These are phyloP conservation scores for Oncorhynchus tshawytscha DNA, from an alignment of 2,113 vertebrate species.

Conservation along the genomic window DNA sequence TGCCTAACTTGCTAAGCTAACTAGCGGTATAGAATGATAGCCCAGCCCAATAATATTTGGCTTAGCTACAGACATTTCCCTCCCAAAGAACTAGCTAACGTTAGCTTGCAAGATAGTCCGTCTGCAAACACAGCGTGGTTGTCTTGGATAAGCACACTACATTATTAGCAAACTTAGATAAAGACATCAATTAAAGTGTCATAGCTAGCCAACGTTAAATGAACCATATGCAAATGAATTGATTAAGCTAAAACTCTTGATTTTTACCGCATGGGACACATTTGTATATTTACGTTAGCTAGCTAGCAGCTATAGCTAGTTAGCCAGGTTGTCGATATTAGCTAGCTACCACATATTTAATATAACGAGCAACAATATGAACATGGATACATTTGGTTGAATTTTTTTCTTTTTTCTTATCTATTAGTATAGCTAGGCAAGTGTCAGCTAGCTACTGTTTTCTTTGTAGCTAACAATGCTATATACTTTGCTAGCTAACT, in stretches of 20 bases:
- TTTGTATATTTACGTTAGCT: too few relatives aligned
- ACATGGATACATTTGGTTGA: neutral
- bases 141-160: neutral
- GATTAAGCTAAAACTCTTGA: neutral
- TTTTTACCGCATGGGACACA: neutral
- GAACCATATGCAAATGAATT: neutral
- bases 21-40: neutral
- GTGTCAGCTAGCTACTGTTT: neutral
- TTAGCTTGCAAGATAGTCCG: neutral
- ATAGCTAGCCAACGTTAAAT: neutral
- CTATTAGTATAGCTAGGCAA: neutral
- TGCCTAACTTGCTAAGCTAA: neutral
- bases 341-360: neutral
- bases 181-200: neutral
- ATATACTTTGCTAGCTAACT: too few relatives aligned
- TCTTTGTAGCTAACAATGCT: neutral
- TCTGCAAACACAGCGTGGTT: neutral
- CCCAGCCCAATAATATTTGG: constrained; percentile 7
- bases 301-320: too few relatives aligned
- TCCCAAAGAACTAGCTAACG: constrained; percentile 33
- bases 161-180: neutral
- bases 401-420: neutral
- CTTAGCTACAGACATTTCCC: constrained; percentile 56
- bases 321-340: too few relatives aligned
- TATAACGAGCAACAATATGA: neutral